Evolutionary conservation across 2,797 vertebrate species (phyloP).

Genomic region (Crenuchus spilurus): DNA sequence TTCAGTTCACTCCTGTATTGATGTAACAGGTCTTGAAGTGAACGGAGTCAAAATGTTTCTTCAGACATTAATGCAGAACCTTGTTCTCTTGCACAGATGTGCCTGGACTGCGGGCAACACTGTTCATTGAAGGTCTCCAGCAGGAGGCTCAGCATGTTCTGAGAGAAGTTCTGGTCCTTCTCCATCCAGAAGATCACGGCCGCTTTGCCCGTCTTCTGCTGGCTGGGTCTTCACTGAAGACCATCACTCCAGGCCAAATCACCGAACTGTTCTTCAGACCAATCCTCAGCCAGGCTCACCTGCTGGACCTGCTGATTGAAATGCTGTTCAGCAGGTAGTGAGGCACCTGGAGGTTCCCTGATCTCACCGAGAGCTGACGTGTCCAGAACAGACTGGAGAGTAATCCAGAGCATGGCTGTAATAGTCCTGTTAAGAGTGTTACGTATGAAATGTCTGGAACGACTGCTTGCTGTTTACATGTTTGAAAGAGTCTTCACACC

Average conservation of each 20-base stretch:
- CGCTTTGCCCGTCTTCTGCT: constrained; percentile 85
- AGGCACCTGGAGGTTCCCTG: neutral
- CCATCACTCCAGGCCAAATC: constrained; percentile 82
- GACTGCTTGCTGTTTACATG: constrained; percentile 39
- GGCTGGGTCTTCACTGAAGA: constrained; percentile 78
- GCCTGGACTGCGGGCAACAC: constrained; percentile 79
- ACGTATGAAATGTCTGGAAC: constrained; percentile 32
- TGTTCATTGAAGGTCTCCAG: constrained; percentile 83
- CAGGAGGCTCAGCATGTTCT: constrained; percentile 87
- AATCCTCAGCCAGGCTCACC: constrained; percentile 82
- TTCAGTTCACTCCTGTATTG: too few species aligned
- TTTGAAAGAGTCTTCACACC: constrained; percentile 12
- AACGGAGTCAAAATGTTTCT: too few species aligned
- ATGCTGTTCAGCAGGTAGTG: constrained; percentile 82
- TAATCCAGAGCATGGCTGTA: too few species aligned
- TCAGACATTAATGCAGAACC: neutral
- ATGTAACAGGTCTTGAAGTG: too few species aligned
- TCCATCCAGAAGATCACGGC: constrained; percentile 73
- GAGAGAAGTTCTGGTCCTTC: constrained; percentile 80
- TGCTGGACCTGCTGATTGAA: constrained; percentile 82
- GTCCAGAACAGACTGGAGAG: too few species aligned
- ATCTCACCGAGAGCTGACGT: too few species aligned
- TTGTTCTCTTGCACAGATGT: constrained; percentile 71
- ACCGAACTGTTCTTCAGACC: constrained; percentile 90
- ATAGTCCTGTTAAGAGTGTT: too few species aligned